A percentile compares a stretch with the other conserved stretches of the same genome.
These are phyloP conservation scores for Stegodyphus mimosarum DNA, from an alignment of 1,140 invertebrate species.

Conservation along the genomic window DNA sequence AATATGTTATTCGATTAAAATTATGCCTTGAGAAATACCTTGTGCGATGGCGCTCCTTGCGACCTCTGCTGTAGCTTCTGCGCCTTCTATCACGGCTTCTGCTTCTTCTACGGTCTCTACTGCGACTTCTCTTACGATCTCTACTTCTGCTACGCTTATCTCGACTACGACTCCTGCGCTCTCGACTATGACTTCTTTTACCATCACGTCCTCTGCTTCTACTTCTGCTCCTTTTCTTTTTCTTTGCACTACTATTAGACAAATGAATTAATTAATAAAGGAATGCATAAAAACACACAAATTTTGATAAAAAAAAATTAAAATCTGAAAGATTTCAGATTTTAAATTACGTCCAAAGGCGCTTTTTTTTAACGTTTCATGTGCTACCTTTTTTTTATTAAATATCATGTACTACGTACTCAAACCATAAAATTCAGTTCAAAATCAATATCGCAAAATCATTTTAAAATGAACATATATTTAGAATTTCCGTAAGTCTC, in stretches of 20 bases:
- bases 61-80: constrained; percentile 65
- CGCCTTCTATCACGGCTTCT: constrained; percentile 53
- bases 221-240: constrained; percentile 68
- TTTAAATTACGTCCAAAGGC: too few relatives aligned
- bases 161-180: constrained; percentile 60
- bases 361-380: too few relatives aligned
- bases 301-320: too few relatives aligned
- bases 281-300: too few relatives aligned
- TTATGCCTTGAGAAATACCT: constrained; percentile 2
- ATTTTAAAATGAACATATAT: too few relatives aligned
- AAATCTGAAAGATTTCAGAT: too few relatives aligned
- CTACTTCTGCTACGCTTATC: constrained; percentile 57
- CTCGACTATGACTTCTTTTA: constrained; percentile 63
- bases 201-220: constrained; percentile 69
- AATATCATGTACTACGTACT: too few relatives aligned
- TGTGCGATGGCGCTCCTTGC: constrained; percentile 65
- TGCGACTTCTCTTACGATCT: constrained; percentile 58
- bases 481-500: too few relatives aligned
- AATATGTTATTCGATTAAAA: too few relatives aligned
- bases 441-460: too few relatives aligned
- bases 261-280: neutral
- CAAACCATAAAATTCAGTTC: too few relatives aligned
- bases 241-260: constrained; percentile 63
- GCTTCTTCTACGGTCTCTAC: constrained; percentile 63
- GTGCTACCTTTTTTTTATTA: too few relatives aligned